Evolutionary conservation across 2,113 vertebrate species (phyloP).

Genomic region (Prunella himalayana): DNA sequence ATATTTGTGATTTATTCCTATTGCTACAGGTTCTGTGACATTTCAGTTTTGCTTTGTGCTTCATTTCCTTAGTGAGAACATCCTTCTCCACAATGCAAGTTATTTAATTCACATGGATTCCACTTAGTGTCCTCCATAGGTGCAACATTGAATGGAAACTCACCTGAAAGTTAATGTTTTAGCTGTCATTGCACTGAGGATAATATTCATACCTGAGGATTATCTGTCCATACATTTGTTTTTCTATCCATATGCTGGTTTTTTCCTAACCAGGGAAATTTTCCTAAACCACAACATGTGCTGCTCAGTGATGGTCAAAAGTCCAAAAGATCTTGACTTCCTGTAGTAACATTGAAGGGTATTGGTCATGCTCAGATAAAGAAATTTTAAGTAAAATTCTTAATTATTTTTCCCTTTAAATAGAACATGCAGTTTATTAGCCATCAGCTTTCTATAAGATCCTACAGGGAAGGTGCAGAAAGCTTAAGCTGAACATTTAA

Average conservation of each 20-base stretch:
- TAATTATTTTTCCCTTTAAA: neutral
- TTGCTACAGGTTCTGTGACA: neutral
- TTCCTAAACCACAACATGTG: neutral
- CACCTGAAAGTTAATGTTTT: neutral
- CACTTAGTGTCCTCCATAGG: neutral
- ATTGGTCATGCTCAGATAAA: neutral
- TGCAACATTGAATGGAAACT: neutral
- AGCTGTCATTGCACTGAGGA: neutral
- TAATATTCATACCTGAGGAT: neutral
- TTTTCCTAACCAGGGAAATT: neutral
- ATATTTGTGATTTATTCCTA: neutral
- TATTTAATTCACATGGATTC: neutral
- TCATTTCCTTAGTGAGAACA: neutral
- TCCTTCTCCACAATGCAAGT: neutral
- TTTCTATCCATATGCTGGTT: neutral
- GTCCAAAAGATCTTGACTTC: neutral
- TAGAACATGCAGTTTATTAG: neutral
- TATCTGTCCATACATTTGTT: neutral
- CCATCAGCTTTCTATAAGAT: neutral
- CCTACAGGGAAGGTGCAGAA: neutral
- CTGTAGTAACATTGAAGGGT: neutral
- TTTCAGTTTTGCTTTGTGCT: neutral
- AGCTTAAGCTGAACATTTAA: neutral
- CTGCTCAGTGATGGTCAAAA: neutral
- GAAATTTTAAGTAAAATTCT: neutral